A percentile compares a stretch with the other conserved stretches of the same genome.
Conservation (phyloP, 2,113 vertebrate genomes). For the Atherinomorus stipes region DNA sequence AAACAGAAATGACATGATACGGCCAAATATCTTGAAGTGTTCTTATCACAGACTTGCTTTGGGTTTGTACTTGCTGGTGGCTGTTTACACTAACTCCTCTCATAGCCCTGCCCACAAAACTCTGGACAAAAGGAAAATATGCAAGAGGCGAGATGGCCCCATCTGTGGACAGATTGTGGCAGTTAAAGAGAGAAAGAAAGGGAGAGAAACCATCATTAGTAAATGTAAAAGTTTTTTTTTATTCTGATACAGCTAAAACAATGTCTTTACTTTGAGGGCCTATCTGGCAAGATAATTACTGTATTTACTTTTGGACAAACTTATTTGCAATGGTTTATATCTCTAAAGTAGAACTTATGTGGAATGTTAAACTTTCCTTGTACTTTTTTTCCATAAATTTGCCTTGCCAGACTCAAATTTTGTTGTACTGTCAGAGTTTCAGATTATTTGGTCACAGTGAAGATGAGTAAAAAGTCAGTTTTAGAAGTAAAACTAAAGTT, state of each 20-base stretch:
- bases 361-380: background rate
- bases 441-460: too few relatives aligned
- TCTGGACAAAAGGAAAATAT: too few relatives aligned
- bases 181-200: background rate
- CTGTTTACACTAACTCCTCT: background rate
- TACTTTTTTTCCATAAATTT: background rate
- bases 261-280: too few relatives aligned
- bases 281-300: too few relatives aligned
- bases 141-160: too few relatives aligned
- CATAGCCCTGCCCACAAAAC: too few relatives aligned
- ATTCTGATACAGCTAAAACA: background rate
- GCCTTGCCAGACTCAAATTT: background rate
- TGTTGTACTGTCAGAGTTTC: background rate
- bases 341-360: background rate
- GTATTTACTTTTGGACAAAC: background rate
- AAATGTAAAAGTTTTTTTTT: background rate
- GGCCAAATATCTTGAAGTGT: too few relatives aligned
- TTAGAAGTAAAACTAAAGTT: too few relatives aligned
- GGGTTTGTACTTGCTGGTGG: background rate
- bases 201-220: too few relatives aligned
- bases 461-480: too few relatives aligned
- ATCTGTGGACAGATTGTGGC: background rate
- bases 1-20: too few relatives aligned
- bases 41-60: conserved; percentile 13
- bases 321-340: background rate